Conservation (phyloP, 37 sponge, comb jelly and placozoan species). For the Hexactinellida sp. region DNA sequence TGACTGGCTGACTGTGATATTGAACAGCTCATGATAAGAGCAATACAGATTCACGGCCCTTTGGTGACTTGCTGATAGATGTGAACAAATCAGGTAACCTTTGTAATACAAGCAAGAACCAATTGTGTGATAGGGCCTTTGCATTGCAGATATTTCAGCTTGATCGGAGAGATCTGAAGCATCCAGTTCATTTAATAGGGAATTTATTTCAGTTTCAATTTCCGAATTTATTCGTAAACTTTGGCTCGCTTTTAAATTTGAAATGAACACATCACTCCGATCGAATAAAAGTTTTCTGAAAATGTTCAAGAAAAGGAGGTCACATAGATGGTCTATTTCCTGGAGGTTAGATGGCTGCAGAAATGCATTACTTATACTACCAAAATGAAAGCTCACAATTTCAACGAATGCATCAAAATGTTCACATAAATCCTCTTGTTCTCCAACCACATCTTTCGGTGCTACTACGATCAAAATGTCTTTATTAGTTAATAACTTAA, state of each 20-base stretch:
- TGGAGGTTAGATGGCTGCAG: neutral
- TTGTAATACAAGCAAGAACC: conserved; percentile 11
- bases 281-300: neutral
- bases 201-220: neutral
- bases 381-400: neutral
- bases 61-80: neutral
- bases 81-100: conserved; percentile 5
- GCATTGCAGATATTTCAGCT: neutral
- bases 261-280: neutral
- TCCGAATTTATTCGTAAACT: neutral
- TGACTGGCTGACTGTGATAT: neutral
- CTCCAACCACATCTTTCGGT: neutral
- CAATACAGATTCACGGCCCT: neutral
- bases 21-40: neutral
- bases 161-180: neutral
- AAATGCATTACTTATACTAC: conserved; percentile 1
- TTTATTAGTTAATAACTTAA: neutral
- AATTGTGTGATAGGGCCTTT: neutral
- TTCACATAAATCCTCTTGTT: neutral
- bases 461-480: neutral
- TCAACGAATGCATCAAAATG: neutral
- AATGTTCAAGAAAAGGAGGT: neutral
- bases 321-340: neutral
- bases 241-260: neutral
- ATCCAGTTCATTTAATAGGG: neutral